Percentiles rank a stretch among this genome's conserved stretches.
phyloP scores from a whole-genome alignment of 2,113 vertebrate genomes.

The Shinisaurus crocodilurus region DNA sequence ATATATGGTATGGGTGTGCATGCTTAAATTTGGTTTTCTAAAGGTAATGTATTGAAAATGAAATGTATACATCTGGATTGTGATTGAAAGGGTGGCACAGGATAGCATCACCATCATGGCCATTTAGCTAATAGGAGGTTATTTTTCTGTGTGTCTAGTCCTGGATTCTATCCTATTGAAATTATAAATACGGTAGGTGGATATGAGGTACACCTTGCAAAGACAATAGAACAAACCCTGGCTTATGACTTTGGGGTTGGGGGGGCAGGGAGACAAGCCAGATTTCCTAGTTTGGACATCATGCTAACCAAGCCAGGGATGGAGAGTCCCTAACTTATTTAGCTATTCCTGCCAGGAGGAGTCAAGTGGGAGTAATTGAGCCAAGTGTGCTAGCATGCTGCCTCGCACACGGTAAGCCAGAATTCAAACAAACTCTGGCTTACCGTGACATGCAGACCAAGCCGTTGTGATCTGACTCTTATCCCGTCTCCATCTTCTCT shows the following conservation, averaged over 20 bases:
- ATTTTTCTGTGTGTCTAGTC: background rate
- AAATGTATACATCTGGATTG: background rate
- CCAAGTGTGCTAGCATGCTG: too few relatives aligned
- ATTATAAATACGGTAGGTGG: background rate
- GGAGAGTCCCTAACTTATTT: too few relatives aligned
- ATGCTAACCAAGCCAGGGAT: too few relatives aligned
- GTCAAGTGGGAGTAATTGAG: too few relatives aligned
- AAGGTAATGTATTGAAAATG: background rate
- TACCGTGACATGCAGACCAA: too few relatives aligned
- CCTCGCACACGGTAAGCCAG: too few relatives aligned
- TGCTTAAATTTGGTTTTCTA: background rate
- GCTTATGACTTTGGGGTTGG: too few relatives aligned
- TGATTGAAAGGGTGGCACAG: background rate
- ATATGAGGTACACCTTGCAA: background rate
- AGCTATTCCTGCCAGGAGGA: too few relatives aligned
- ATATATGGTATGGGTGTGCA: background rate
- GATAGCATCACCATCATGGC: background rate
- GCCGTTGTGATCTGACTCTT: background rate
- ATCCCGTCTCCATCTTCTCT: background rate
- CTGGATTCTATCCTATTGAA: background rate
- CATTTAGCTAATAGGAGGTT: background rate
- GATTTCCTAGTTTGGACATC: too few relatives aligned
- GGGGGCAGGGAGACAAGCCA: too few relatives aligned
- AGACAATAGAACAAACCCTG: background rate
- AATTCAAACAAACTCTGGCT: too few relatives aligned